Base-by-base conservation (phyloP, 2,888 invertebrate species). In the Fragum whitleyi region DNA sequence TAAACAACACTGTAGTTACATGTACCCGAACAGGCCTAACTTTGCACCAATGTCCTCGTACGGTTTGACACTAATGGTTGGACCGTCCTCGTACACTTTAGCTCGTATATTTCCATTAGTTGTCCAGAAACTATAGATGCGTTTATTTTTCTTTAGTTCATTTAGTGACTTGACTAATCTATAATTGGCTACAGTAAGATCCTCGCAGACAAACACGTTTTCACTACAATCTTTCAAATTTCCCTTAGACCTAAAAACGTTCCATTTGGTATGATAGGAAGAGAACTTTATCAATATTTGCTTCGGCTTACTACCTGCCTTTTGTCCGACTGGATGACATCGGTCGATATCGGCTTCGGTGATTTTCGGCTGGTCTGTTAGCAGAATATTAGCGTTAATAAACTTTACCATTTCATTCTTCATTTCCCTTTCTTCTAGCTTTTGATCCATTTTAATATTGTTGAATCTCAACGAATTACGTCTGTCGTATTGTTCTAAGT, bases 221-320 rank as follows among this genome's bases (percentile, higher is more conserved):
- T 23, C 14, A 6, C n/a, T 23, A n/a, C 3, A 1, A 21, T 57
- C 14, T 26, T 57, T 57, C 26, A 57, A 14, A 21, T 57, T 57
- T 5, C 19, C 11, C 21, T 57, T 57, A 14, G 57, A 57, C 5
- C 57, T 11, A 23, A 57, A 57, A 3, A 57, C 57, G 5, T 23
- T 23, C 57, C 57, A 57, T n/a, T 57, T 57, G 5, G 57, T 57
- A 23, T 57, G 57, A 26, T 57, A 57, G 23, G 57, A 57, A 1
- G 3, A 6, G 26, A 57, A 57, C 26, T 57, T 57, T 2, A 57
- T 14, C n/a, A 57, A 26, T 26, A 57, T 57, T 23, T 57, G 57
- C 7, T 5, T 5, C n/a, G n/a, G n/a, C 47, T 5, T 9, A 9
- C 16, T 14, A 19, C 14, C 21, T 2, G 3, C 21, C 2, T 5